These are phyloP conservation scores for Hydrozoanthus gracilis DNA, from an alignment of 92 coral and sea anemone species.

Conservation along the genomic window DNA sequence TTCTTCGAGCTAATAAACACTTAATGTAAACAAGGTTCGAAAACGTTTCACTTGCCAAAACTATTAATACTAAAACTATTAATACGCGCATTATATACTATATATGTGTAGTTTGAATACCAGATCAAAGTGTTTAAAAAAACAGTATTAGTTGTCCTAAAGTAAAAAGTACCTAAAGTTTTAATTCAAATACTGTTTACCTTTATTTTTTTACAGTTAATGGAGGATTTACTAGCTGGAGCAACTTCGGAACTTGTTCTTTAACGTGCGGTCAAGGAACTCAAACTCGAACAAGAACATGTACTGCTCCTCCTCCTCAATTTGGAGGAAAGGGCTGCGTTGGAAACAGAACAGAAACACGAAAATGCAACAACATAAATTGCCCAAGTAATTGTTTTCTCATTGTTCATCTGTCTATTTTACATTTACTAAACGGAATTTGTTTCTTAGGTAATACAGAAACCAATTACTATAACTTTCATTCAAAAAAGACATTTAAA, in stretches of 20 bases:
- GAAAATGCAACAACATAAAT: background rate
- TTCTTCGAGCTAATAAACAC: too few relatives aligned
- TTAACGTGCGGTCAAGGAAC: constrained; percentile 10
- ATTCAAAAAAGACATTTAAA: too few relatives aligned
- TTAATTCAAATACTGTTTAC: too few relatives aligned
- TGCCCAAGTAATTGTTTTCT: constrained; percentile 4
- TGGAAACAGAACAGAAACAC: background rate
- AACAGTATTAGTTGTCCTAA: too few relatives aligned
- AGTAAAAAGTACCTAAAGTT: too few relatives aligned
- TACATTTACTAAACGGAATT: too few relatives aligned
- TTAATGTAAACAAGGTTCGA: too few relatives aligned
- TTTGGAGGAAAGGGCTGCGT: constrained; percentile 21
- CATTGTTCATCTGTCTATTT: background rate
- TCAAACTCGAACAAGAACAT: background rate
- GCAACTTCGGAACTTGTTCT: constrained; percentile 17
- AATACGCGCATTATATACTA: background rate
- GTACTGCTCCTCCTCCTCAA: constrained; percentile 20
- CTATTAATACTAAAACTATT: background rate
- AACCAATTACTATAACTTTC: too few relatives aligned
- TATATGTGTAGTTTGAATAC: too few relatives aligned
- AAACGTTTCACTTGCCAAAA: background rate
- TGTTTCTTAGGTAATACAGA: too few relatives aligned
- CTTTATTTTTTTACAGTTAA: background rate
- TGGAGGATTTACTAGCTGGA: background rate
- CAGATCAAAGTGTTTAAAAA: too few relatives aligned